phyloP scores from a whole-genome alignment of 2,888 invertebrate genomes.

The Drosophila leonis region DNA sequence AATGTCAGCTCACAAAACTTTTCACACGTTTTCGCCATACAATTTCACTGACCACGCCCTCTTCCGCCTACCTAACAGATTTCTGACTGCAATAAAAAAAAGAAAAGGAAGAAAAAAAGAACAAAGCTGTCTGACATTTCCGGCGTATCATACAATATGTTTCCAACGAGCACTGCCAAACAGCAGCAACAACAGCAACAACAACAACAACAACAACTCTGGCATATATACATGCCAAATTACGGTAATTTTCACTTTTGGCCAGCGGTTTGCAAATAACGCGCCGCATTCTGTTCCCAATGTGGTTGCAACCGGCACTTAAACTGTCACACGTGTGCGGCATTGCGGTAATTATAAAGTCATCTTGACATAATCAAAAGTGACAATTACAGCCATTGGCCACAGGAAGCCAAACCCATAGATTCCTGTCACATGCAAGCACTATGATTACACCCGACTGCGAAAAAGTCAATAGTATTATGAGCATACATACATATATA shows the following conservation, averaged over 20 bases:
- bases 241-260: constrained; percentile 72
- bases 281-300: constrained; percentile 43
- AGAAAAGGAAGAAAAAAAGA: background rate
- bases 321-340: constrained; percentile 79
- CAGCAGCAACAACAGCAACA: background rate
- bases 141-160: constrained; percentile 56
- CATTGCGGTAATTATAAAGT: constrained; percentile 81
- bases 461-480: constrained; percentile 63
- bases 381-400: constrained; percentile 82
- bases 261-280: constrained; percentile 72
- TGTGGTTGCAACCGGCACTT: constrained; percentile 73
- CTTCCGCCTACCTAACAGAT: constrained; percentile 57
- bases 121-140: constrained; percentile 48
- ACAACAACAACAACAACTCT: background rate
- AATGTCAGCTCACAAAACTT: constrained; percentile 39
- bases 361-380: constrained; percentile 83
- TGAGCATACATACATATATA: constrained; percentile 25
- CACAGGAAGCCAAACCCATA: constrained; percentile 53
- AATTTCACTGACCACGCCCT: constrained; percentile 31
- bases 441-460: constrained; percentile 60
- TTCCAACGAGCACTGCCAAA: constrained; percentile 20
- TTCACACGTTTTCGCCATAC: constrained; percentile 45
- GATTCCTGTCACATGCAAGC: constrained; percentile 12
- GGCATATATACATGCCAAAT: constrained; percentile 52
- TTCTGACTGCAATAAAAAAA: constrained; percentile 17